Conservation (phyloP, 2,797 vertebrate species). For the Pempheris klunzingeri region DNA sequence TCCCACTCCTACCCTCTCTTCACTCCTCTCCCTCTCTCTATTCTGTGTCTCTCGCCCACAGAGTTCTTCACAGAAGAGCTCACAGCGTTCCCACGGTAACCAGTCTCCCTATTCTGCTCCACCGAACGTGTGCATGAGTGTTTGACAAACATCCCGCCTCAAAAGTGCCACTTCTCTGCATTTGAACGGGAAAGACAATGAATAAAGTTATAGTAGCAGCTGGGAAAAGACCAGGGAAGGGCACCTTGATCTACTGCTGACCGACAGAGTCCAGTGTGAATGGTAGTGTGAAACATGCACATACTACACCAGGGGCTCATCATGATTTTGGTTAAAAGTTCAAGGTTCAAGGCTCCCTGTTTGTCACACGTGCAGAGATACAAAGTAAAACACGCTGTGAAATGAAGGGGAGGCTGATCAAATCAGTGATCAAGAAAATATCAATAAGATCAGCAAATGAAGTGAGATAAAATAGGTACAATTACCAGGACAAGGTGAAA, state of each 20-base stretch:
- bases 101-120: slow-evolving; percentile 72
- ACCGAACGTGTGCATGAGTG: slow-evolving; percentile 51
- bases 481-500: too few relatives aligned
- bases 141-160: slow-evolving; percentile 76
- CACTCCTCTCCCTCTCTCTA: slow-evolving; percentile 65
- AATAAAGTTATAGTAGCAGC: slow-evolving; percentile 36
- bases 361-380: too few relatives aligned
- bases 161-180: slow-evolving; percentile 71
- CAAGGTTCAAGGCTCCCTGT: too few relatives aligned
- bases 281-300: not conserved
- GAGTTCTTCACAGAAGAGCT: slow-evolving; percentile 83
- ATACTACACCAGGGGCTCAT: not conserved
- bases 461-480: too few relatives aligned
- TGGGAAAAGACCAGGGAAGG: slow-evolving; percentile 1
- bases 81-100: slow-evolving; percentile 86
- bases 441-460: too few relatives aligned
- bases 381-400: too few relatives aligned
- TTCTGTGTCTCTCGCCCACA: slow-evolving; percentile 84
- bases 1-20: slow-evolving; percentile 72
- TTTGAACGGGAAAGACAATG: slow-evolving; percentile 48
- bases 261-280: not conserved
- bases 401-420: too few relatives aligned
- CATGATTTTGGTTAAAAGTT: too few relatives aligned
- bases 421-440: too few relatives aligned
- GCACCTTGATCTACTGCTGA: not conserved